These are phyloP conservation scores for Mesoclemmys tuberculata DNA, from an alignment of 2,113 vertebrate species.

Conservation along the genomic window DNA sequence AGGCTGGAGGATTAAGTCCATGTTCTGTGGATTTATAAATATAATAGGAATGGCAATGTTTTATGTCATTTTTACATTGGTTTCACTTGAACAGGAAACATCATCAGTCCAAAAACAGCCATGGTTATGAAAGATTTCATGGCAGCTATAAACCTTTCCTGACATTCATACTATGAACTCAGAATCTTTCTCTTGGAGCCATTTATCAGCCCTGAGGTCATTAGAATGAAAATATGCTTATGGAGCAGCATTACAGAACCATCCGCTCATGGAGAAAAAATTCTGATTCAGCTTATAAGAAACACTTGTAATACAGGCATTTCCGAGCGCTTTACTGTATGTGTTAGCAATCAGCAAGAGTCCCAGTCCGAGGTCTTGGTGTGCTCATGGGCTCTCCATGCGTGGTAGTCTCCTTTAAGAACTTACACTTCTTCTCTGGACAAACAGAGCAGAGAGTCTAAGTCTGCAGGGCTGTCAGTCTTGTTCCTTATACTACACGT, in stretches of 20 bases:
- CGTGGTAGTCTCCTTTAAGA: not conserved
- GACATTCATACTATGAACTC: not conserved
- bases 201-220: not conserved
- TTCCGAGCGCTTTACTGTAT: not conserved
- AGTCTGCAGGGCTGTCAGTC: not conserved
- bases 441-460: not conserved
- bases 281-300: not conserved
- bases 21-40: not conserved
- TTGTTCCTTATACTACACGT: not conserved
- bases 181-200: not conserved
- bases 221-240: not conserved
- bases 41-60: not conserved
- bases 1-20: not conserved
- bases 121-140: not conserved
- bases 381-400: too few species aligned
- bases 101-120: not conserved
- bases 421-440: not conserved
- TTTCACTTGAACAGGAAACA: not conserved
- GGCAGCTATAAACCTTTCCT: not conserved
- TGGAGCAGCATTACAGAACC: not conserved
- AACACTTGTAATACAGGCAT: not conserved
- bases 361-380: not conserved
- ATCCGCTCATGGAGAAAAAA: not conserved
- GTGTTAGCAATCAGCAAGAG: not conserved
- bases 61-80: not conserved